Base-by-base conservation (phyloP, 2,888 invertebrate genomes). In the Microdon myrmicae region DNA sequence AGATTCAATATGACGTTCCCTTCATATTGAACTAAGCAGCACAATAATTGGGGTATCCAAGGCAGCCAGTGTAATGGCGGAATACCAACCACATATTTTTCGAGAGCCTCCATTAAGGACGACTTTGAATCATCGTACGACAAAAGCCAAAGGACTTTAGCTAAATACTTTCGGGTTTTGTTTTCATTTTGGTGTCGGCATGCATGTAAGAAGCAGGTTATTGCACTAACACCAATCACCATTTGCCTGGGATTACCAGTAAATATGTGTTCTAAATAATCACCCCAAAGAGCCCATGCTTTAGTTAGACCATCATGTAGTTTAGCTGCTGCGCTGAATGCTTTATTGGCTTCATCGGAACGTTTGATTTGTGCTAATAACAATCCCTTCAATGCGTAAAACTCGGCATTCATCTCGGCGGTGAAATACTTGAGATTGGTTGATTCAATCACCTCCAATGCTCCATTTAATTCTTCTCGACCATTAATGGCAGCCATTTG, bases 261-360 rank as follows among this genome's bases (percentile, higher is more conserved):
- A 79, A 96, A 97, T 47, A 94, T 86, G 71, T 90, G 88, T 75
- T 97, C 97, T 73, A 97, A 83, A 76, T 96, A 97, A 75, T 97
- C 96, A 2, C 97, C 97, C 93, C 98, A 98, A 12, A 96, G 82
- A 0, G 96, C 95, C 98, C 98, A 98, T 0, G 94, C 94, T 77
- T 96, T 96, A 0, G 93, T 90, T 9, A 94, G 82, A 0, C 92
- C 90, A 74, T 98, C 97, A 73, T 96, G 92, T 68, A 97, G 82
- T 75, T 96, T 96, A 0, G 94, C 91, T 0, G 97, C 94, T 0
- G 94, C 93, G 3, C 96, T 94, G 76, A 98, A 97, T 0, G 95
- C 91, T 77, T 96, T 96, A 72, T 96, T 95, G 0, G 97, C 96
- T 67, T 98, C 97, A 51, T 96, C 96, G 0, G 92, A 90, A 32